Evolutionary conservation across 2,113 vertebrate species (phyloP).

Genomic region (Catharus bicknelli): DNA sequence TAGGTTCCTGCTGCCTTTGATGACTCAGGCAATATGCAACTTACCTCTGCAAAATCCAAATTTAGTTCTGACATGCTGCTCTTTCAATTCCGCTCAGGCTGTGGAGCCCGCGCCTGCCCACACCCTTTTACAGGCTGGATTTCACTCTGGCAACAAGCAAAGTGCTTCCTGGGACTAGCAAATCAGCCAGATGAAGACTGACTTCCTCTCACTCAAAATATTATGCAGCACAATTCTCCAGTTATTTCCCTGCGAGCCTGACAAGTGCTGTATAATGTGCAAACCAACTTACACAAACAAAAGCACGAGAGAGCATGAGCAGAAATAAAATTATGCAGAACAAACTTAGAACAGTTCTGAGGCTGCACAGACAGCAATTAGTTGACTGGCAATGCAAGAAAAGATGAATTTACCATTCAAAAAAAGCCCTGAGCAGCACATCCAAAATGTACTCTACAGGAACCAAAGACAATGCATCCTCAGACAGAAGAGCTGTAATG

Average conservation of each 20-base stretch:
- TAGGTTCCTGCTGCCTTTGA: not conserved
- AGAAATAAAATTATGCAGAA: not conserved
- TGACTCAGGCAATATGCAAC: not conserved
- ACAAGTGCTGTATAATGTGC: not conserved
- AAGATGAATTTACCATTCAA: not conserved
- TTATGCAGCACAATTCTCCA: not conserved
- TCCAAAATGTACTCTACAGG: not conserved
- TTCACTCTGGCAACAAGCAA: not conserved
- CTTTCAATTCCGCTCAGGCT: not conserved
- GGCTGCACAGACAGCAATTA: not conserved
- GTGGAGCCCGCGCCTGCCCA: not conserved
- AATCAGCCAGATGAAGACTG: not conserved
- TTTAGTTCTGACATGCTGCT: not conserved
- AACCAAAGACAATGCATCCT: constrained; percentile 8
- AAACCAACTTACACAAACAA: constrained; percentile 11
- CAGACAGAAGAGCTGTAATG: not conserved
- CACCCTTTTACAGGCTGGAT: not conserved
- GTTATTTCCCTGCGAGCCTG: constrained; percentile 1
- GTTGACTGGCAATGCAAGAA: not conserved
- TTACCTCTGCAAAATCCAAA: not conserved
- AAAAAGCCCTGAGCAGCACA: not conserved
- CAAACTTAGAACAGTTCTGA: not conserved
- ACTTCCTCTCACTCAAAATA: constrained; percentile 6
- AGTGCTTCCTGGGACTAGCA: not conserved
- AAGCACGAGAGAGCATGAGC: not conserved